These are phyloP conservation scores for Thomomys bottae DNA, from an alignment of 2,113 vertebrate genomes.

Conservation along the genomic window DNA sequence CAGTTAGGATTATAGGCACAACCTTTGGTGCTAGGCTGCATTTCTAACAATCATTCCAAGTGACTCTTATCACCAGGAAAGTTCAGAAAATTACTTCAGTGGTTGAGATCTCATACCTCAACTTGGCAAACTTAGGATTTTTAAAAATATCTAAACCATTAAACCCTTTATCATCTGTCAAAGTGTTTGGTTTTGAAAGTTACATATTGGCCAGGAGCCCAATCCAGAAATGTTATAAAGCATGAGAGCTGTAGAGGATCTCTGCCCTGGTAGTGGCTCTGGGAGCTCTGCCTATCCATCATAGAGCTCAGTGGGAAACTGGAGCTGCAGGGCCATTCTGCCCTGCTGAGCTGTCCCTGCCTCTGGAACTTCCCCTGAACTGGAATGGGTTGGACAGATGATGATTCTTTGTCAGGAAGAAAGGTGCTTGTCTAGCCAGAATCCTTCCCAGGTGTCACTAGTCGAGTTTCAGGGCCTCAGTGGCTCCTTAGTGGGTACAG, in stretches of 20 bases:
- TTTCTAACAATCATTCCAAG: neutral
- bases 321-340: too few species aligned
- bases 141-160: neutral
- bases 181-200: neutral
- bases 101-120: neutral
- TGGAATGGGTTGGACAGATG: neutral
- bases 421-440: neutral
- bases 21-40: neutral
- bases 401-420: neutral
- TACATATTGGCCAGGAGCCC: neutral
- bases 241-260: neutral
- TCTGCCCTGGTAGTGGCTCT: neutral
- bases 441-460: neutral
- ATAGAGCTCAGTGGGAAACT: neutral
- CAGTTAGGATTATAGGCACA: too few species aligned
- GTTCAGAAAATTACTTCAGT: conserved; percentile 15
- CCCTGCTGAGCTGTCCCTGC: neutral
- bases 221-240: neutral
- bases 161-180: neutral
- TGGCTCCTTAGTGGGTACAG: neutral
- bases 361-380: neutral
- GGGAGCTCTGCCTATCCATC: neutral
- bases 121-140: neutral
- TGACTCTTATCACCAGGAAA: conserved; percentile 38
- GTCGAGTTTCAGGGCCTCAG: neutral